Evolutionary conservation across 2,113 vertebrate species (phyloP), one percentile per base, ranked within the genome.

Genomic region (Lampris megalopsis): DNA sequence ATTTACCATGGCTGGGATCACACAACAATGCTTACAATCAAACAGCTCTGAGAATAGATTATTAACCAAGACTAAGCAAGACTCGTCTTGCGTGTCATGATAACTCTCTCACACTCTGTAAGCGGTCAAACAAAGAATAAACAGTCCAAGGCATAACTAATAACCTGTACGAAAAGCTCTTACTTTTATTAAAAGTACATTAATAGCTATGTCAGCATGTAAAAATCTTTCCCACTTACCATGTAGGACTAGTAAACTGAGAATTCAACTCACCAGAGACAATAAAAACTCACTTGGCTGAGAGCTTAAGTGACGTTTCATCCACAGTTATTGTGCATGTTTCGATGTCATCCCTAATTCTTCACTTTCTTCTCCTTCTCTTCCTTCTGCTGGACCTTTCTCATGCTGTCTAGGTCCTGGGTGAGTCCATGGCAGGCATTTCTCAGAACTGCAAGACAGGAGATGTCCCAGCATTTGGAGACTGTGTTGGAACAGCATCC

Each of bases 401-500:
- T 49, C 37, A 40, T 35, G 64, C 24, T 78, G 74, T 70, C 47
- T 84, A 99, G 98, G 96, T 99, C 81, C 95, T 99, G 35, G 98
- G 98, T n/a, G 98, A 99, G 85, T 96, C 98, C 0, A 99, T 99
- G 98, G 97, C 98, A 0, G 98, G 98, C 42, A 99, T 99, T 91
- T 99, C 98, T 7, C 98, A 99, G 89, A 98, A 99, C 77, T 98
- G 97, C 70, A 99, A 98, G 92, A 98, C 94, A 0, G 97, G 97
- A 1, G 97, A 98, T 72, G 96, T 99, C 68, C 83, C 95, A 5
- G 92, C 95, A 2, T 99, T 99, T 49, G 98, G 98, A 47, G 96
- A 97, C 73, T 97, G 97, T 66, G 97, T 99, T 49, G 95, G 96
- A 48, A 94, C 96, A 54, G 98, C 98, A 0, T 99, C 98, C n/a